Base-by-base conservation (phyloP, 2,888 invertebrate species). In the Leucophora obtusa region DNA sequence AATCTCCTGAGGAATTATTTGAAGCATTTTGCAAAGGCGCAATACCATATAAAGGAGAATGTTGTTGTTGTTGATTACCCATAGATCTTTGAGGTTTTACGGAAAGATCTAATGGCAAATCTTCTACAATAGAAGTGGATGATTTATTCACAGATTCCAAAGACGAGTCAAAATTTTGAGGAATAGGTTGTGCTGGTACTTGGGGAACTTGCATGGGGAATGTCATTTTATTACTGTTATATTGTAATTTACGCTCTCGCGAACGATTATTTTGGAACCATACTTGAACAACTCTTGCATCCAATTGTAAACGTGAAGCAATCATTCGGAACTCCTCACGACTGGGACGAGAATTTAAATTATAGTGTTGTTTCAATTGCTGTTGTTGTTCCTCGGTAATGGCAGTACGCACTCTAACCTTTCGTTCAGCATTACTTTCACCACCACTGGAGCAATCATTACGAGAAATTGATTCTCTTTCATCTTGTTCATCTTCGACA, bases 241-340 rank as follows among this genome's bases (percentile, higher is more conserved):
- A 87, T 47, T 92, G 92, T 90, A 93, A 89, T 84, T 96, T 93
- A 59, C 97, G 93, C 87, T 97, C 97, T 68, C 97, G 93, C 0
- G 98, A 98, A 83, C 98, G 93, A 83, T 96, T 96, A 89, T 98
- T 98, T 91, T 98, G 98, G 89, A 98, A 98, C 98, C 98, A 98
- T 7, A 98, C 98, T 92, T 98, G 95, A 4, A 96, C 95, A 1
- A 96, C 96, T 74, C 96, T 92, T 53, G 95, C 94, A 72, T 94
- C 95, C 85, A 95, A 93, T 68, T 94, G 94, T 53, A 94, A 92
- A 79, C 92, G 92, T 18, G 95, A 93, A 2, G 98, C 98, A 85
- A 99, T 96, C 88, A 95, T 93, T 66, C 95, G 94, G 85, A 99
- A 94, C 88, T 98, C 98, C 84, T 97, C 97, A 62, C 98, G 95